A percentile compares a stretch with the other conserved stretches of the same genome.
Conservation (phyloP, 1,140 invertebrate genomes). For the Bombus turneri region DNA sequence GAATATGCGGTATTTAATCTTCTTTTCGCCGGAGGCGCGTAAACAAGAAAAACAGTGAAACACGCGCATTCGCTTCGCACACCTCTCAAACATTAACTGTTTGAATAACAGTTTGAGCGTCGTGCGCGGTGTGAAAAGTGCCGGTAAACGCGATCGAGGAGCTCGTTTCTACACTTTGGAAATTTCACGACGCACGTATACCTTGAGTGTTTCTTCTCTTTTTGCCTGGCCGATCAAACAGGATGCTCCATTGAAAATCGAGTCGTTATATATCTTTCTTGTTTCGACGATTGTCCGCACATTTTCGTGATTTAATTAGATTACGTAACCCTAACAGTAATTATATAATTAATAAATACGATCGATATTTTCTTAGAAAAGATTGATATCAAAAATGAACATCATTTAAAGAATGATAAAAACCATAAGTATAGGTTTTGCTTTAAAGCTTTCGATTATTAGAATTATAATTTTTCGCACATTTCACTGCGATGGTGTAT, state of each 20-base stretch:
- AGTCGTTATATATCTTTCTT: no score
- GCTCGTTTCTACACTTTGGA: neutral
- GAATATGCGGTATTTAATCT: slow-evolving; percentile 9
- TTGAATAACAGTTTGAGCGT: slow-evolving; percentile 9
- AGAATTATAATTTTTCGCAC: neutral
- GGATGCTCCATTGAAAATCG: no score
- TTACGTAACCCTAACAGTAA: no score
- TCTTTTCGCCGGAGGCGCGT: neutral
- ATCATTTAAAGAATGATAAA: neutral
- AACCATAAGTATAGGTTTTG: neutral
- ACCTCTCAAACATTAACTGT: slow-evolving; percentile 17
- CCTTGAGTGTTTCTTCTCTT: no score
- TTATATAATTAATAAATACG: no score
- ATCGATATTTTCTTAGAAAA: no score
- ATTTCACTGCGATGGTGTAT: neutral
- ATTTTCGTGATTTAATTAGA: no score
- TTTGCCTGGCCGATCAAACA: neutral
- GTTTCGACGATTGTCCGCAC: no score
- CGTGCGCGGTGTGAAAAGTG: neutral
- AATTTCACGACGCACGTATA: neutral
- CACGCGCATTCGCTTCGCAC: neutral
- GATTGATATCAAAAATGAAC: no score
- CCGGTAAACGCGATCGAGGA: neutral
- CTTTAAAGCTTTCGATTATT: neutral
- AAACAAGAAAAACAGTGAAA: neutral